phyloP scores from a whole-genome alignment of 2,888 invertebrate species.

The Rhagophthalmus giganteus region DNA sequence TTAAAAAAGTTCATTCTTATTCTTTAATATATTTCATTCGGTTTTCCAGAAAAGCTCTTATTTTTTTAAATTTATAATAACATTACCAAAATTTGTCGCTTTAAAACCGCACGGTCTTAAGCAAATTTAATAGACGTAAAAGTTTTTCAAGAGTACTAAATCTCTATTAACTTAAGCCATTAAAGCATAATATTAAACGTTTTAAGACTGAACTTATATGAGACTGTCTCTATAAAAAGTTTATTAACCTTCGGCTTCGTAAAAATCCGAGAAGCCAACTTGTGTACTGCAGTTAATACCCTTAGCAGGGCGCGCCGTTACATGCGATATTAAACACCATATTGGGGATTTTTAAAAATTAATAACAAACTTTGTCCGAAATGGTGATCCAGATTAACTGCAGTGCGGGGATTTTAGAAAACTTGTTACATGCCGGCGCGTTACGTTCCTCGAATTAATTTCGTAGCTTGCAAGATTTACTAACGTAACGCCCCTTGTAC shows the following conservation, averaged over 20 bases:
- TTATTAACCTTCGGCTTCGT: conserved; percentile 30
- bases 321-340: conserved; percentile 19
- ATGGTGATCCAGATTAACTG: conserved; percentile 26
- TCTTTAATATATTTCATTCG: no score
- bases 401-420: conserved; percentile 12
- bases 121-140: background rate
- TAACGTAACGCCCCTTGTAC: conserved; percentile 5
- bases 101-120: background rate
- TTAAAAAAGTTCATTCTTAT: no score
- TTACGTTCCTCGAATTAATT: conserved; percentile 23
- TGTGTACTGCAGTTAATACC: conserved; percentile 5
- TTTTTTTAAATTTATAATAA: no score
- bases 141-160: background rate
- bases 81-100: background rate
- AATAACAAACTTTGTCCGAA: conserved; percentile 27
- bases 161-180: conserved; percentile 5
- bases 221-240: conserved; percentile 32
- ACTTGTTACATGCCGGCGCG: conserved; percentile 23
- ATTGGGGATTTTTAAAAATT: conserved; percentile 29
- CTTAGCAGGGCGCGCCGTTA: background rate
- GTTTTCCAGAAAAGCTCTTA: no score
- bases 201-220: conserved; percentile 22
- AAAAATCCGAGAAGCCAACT: conserved; percentile 28
- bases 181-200: conserved; percentile 23
- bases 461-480: conserved; percentile 23